Conservation (phyloP, 1,140 invertebrate species). For the Formica exsecta region DNA sequence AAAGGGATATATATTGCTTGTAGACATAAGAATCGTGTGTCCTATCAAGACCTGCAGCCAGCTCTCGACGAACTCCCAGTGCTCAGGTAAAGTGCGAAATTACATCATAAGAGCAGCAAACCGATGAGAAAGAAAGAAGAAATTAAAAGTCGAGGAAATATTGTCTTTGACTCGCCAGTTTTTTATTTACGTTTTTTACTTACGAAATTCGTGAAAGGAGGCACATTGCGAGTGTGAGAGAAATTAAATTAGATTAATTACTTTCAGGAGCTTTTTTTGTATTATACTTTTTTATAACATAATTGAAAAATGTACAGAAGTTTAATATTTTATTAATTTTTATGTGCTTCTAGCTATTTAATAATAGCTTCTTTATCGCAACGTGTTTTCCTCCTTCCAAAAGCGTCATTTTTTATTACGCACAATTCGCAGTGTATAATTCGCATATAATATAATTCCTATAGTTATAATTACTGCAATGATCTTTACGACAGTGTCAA, state of each 20-base stretch:
- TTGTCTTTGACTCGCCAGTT: neutral
- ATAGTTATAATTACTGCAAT: neutral
- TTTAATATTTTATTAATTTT: neutral
- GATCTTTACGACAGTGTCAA: neutral
- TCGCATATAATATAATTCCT: neutral
- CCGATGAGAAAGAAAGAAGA: neutral
- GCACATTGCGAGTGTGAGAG: neutral
- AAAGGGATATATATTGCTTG: constrained; percentile 82
- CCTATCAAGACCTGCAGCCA: constrained; percentile 91
- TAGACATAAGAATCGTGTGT: constrained; percentile 91
- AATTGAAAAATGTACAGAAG: neutral
- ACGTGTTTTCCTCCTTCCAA: neutral
- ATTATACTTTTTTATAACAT: neutral
- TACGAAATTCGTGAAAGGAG: neutral
- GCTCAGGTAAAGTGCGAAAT: constrained; percentile 88
- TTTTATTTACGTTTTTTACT: neutral
- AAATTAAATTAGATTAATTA: neutral
- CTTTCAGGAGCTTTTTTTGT: neutral
- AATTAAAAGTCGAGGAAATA: constrained; percentile 12
- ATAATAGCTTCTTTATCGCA: neutral
- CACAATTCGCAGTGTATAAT: neutral
- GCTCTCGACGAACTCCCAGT: constrained; percentile 90
- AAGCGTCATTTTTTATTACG: neutral
- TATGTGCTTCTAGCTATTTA: neutral
- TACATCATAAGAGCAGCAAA: constrained; percentile 23